Evolutionary conservation across 2,888 invertebrate species (phyloP), one percentile per base, ranked within the genome.

Genomic region (Parochlus steinenii): DNA sequence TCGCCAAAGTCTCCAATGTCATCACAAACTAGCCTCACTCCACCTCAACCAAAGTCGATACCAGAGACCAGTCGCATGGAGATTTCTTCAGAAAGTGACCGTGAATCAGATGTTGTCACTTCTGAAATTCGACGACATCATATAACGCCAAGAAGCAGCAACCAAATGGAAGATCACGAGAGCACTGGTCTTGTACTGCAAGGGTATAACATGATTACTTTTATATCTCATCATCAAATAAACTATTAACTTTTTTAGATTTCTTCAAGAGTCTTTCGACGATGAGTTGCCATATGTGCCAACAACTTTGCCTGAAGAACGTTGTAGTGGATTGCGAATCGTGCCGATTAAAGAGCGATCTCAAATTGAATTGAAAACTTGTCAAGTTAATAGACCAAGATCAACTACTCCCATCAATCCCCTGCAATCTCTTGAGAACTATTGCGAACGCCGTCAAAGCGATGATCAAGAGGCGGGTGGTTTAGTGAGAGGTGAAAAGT

Each of bases 251-350:
- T n/a, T n/a, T n/a, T n/a, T n/a, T n/a, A n/a, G n/a, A n/a, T n/a
- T n/a, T n/a, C n/a, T 75, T 39, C 74, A 82, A 52, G 83, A 85
- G 51, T 85, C 85, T 24, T 79, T 82, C 50, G 85, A 85, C 48
- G 79, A 79, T 47, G 82, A 83, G 57, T 63, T 87, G 49, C 87
- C 87, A 3, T 86, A 83, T 54, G 73, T 87, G 49, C 86, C 87
- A 38, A 86, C 87, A n/a, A 87, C 86, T 36, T 61, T 87, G 50
- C 87, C 87, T 14, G 67, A 74, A 53, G 87, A 87, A 60, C 71
- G 86, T 42, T 76, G 85, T 11, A 70, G 78, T 41, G 83, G 78
- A 17, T 62, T 85, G 43, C 77, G 83, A 12, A 74, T 87, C 48
- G 69, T 86, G 43, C 85, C 87, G 16, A 71, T 85, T 46, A 74